Conservation (phyloP, 2,113 vertebrate genomes). For the Cynopterus brachyotis region DNA sequence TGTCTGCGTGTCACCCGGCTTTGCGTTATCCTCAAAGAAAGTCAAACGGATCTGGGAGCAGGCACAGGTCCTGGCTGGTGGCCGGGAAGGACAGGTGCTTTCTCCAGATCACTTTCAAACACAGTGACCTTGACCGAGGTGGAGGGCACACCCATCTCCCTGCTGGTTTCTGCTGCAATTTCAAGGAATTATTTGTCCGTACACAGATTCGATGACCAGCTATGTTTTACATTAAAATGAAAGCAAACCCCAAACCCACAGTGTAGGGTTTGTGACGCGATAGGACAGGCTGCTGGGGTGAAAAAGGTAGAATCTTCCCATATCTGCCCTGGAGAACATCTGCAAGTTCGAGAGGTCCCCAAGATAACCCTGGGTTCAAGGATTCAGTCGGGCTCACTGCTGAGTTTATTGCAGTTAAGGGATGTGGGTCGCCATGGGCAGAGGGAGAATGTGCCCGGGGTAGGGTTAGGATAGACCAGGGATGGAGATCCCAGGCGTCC, state of each 20-base stretch:
- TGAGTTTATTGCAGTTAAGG: too few species aligned
- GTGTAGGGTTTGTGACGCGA: too few species aligned
- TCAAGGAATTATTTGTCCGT: background rate
- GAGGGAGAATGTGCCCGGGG: fast-evolving
- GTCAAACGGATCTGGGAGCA: slow-evolving; percentile 47
- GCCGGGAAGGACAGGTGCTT: background rate
- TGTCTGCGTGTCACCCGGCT: slow-evolving; percentile 57
- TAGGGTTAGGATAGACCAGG: background rate
- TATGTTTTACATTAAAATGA: background rate
- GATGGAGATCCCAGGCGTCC: background rate
- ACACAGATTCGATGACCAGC: background rate
- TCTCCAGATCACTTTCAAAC: slow-evolving; percentile 32
- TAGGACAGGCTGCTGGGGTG: fast-evolving
- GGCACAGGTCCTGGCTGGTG: background rate
- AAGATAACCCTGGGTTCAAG: background rate
- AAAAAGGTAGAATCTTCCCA: background rate
- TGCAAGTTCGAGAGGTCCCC: too few species aligned
- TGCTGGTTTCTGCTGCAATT: background rate
- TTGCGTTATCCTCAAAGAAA: slow-evolving; percentile 65
- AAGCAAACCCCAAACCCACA: background rate
- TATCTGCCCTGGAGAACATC: fast-evolving
- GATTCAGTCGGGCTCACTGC: background rate
- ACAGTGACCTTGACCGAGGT: background rate
- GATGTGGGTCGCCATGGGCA: too few species aligned
- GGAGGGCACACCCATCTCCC: background rate